Conservation (phyloP, 1,140 invertebrate genomes). For the Phocides pigmalion region DNA sequence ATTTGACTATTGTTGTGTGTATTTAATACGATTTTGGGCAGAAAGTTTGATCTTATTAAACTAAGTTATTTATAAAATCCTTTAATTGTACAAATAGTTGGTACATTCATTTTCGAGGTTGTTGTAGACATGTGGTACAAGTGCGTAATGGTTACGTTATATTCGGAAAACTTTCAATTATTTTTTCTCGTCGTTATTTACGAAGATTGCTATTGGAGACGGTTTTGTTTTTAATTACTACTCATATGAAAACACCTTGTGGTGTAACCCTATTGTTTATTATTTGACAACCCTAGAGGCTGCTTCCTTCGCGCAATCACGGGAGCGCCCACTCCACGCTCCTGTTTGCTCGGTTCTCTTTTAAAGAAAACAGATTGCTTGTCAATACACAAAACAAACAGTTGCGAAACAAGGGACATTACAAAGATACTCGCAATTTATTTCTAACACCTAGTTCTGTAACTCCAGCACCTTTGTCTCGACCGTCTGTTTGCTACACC, state of each 20-base stretch:
- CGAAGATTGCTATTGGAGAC: too few species aligned
- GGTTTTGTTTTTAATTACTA: too few species aligned
- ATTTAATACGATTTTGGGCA: too few species aligned
- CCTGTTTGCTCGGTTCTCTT: slow-evolving; percentile 68
- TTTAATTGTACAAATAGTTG: too few species aligned
- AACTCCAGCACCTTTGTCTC: slow-evolving; percentile 50
- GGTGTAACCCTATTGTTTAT: neutral
- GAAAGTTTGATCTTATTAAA: too few species aligned
- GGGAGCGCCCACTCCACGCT: slow-evolving; percentile 47
- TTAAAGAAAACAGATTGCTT: slow-evolving; percentile 65
- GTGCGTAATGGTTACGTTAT: too few species aligned
- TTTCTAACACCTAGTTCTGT: slow-evolving; percentile 50
- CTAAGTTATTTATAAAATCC: too few species aligned
- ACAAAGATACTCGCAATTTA: slow-evolving; percentile 52
- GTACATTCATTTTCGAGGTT: too few species aligned
- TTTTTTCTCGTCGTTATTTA: too few species aligned
- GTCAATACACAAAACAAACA: slow-evolving; percentile 73
- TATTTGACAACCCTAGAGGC: slow-evolving; percentile 17
- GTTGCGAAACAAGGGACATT: slow-evolving; percentile 56
- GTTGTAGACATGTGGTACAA: too few species aligned
- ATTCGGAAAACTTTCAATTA: too few species aligned
- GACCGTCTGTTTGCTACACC: slow-evolving; percentile 49
- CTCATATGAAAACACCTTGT: neutral
- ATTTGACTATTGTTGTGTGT: too few species aligned
- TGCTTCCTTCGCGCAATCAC: slow-evolving; percentile 69